These are phyloP conservation scores for Tetramorium parvispinum DNA, from an alignment of 1,140 invertebrate genomes.

Conservation along the genomic window DNA sequence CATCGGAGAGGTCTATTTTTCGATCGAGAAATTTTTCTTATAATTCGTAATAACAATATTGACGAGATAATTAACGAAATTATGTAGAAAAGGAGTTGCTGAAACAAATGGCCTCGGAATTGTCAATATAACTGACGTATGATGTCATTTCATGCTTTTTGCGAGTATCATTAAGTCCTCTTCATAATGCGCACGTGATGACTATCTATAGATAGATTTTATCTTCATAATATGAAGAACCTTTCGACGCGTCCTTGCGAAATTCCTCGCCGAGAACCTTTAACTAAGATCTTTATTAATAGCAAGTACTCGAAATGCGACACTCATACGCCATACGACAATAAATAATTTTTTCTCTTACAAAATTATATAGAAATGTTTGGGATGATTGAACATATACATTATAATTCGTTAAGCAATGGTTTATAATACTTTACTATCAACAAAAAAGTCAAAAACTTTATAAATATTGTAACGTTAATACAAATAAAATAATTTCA, in stretches of 20 bases:
- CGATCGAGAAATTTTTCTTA: background rate
- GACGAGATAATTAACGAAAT: background rate
- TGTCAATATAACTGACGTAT: conserved; percentile 26
- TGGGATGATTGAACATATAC: background rate
- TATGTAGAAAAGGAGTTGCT: background rate
- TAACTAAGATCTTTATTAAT: conserved; percentile 31
- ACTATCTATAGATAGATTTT: conserved; percentile 22
- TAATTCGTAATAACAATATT: background rate
- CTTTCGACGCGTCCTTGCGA: conserved; percentile 44
- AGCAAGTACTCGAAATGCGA: background rate
- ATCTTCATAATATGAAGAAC: conserved; percentile 17
- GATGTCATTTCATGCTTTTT: conserved; percentile 41
- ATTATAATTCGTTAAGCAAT: background rate
- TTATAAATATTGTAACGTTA: background rate
- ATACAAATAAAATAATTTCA: background rate
- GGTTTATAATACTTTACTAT: background rate
- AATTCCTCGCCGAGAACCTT: conserved; percentile 24
- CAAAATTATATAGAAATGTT: background rate
- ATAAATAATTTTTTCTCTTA: background rate
- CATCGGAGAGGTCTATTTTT: background rate
- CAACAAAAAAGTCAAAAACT: background rate
- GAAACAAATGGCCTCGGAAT: background rate
- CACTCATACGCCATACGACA: background rate
- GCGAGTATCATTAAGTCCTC: background rate
- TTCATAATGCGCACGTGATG: background rate